Evolutionary conservation across 1,140 invertebrate species (phyloP), one percentile per base, ranked within the genome.

Genomic region (Drosophila orena): DNA sequence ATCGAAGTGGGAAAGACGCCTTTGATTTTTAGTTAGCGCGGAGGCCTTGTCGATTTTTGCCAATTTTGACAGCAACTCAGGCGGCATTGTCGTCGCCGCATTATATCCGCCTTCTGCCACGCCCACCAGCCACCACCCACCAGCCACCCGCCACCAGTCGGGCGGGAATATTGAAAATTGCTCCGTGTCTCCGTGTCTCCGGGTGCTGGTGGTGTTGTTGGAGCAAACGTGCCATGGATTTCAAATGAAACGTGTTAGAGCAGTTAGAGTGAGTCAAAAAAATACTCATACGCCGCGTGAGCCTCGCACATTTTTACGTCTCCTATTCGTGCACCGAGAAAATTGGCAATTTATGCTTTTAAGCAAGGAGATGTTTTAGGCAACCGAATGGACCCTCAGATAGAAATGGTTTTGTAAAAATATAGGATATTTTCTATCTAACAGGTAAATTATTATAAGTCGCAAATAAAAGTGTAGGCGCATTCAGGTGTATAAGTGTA

Each of bases 11-110:
- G 54, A 59, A 53, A 50, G 68, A 55, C 47, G 66, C 57, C 84
- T 88, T 89, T 89, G 84, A 89, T 88, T 88, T 86, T 89, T 89
- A 88, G 84, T 88, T 88, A 89, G 78, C 68, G 62, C 56, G 62
- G 70, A 65, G 42, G 76, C 76, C 50, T 40, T 53, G 66, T 61
- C 83, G 83, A 88, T 88, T 88, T 76, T 83, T 88, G 83, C 83
- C 84, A 88, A 88, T 89, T 88, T 88, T 88, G 84, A 83, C 84
- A 89, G 64, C 12, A 68, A 68, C 64, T 68, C 60, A 43, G 64
- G 64, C 64, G 60, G 59, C 60, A 61, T 68, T 66, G 64, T 68
- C 72, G 54, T 75, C 61, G 27, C 81, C 79, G 64, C 80, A 88
- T 86, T 88, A 88, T 88, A 88, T 86, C 81, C 81, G 75, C 56